Conservation (phyloP, 37 sponge, comb jelly and placozoan species). For the Diacarnus erythraeanus region DNA sequence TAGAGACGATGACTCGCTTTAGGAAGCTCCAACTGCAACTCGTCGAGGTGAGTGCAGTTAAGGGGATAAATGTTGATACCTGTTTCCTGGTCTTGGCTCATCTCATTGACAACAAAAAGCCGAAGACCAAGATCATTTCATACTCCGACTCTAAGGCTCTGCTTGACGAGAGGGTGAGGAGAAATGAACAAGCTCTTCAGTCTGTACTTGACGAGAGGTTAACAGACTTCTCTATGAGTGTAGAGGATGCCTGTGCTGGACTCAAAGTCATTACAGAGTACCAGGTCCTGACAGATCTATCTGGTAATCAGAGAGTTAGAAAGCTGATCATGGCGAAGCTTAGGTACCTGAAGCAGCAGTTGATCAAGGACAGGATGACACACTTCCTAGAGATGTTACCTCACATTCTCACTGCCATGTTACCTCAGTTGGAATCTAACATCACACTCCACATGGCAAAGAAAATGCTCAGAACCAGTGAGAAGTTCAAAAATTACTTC, state of each 20-base stretch:
- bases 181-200: constrained; percentile 31
- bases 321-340: constrained; percentile 38
- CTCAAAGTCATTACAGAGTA: constrained; percentile 28
- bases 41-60: constrained; percentile 62
- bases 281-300: constrained; percentile 18
- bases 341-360: constrained; percentile 18
- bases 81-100: constrained; percentile 59
- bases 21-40: constrained; percentile 30
- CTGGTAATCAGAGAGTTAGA: constrained; percentile 23
- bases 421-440: constrained; percentile 14
- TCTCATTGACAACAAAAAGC: constrained; percentile 37
- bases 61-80: constrained; percentile 61
- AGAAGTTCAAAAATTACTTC: constrained; percentile 24
- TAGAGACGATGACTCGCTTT: constrained; percentile 33
- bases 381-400: constrained; percentile 40
- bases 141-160: constrained; percentile 33
- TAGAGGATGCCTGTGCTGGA: background rate
- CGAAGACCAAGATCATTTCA: constrained; percentile 9
- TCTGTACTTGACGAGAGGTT: constrained; percentile 25
- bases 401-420: constrained; percentile 1
- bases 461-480: background rate
- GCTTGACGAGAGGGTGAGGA: constrained; percentile 19
- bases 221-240: constrained; percentile 29
- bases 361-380: constrained; percentile 1
- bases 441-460: constrained; percentile 12